Base-by-base conservation (phyloP, 2,888 invertebrate genomes). In the Empis stercorea region DNA sequence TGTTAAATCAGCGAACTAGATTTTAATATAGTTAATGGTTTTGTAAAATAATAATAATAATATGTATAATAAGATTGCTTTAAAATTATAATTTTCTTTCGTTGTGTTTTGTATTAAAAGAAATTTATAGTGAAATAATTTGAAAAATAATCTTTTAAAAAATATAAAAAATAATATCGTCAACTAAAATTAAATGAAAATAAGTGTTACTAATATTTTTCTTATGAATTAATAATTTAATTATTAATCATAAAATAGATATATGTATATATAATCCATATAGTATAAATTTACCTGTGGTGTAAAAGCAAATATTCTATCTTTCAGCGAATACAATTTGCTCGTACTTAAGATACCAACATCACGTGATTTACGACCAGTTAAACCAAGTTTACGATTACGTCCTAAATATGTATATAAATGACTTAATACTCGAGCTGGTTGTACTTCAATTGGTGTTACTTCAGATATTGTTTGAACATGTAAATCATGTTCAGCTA, bases 341-440 rank as follows among this genome's bases (percentile, higher is more conserved):
- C 96, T 97, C 34, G 99, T 99, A 64, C 95, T 92, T 17, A 99
- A 75, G 57, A 99, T 89, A 54, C 99, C 99, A 45, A 97, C 94
- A 66, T 97, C 96, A 47, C 92, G 79, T 1, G 93, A 91, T 62
- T 92, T 93, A 57, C 99, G 77, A 46, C 99, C 99, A n/a, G 91
- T 86, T 36, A 99, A 68, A 14, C 87, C 87, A 50, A 99, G 72
- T 64, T 97, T 96, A 62, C 87, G 85, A 67, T 92, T 96, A 57
- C 92, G 79, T 46, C 96, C 96, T 67, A 95, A 76, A 71, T 92
- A 91, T 15, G 95, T 92, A 62, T 96, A 96, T 36, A 99, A 78
- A 72, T 95, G 89, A 60, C 93, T 93, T 6, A 99, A 76, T 32
- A 96, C 92, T 62, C 93, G 80, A 1, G 99, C 97, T 11, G 97